Evolutionary conservation across 1,140 invertebrate species (phyloP).

Genomic region (Ruditapes philippinarum): DNA sequence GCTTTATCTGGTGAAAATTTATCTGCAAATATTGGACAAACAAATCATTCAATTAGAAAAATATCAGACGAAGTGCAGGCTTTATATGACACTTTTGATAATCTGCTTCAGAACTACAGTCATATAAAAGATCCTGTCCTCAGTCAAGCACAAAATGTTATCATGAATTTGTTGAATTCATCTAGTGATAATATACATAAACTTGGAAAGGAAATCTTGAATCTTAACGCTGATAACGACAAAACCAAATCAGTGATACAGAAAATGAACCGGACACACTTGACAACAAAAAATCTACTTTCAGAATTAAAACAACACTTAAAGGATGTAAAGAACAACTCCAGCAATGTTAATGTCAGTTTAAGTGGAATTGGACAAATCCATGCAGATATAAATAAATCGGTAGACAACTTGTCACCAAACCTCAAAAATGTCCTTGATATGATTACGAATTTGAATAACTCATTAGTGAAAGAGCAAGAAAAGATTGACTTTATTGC

Average conservation of each 20-base stretch:
- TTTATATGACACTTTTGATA: background rate
- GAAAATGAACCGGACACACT: slow-evolving; percentile 5
- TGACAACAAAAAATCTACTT: slow-evolving; percentile 20
- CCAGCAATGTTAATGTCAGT: background rate
- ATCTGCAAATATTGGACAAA: background rate
- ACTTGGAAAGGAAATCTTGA: background rate
- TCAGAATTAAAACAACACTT: slow-evolving; percentile 50
- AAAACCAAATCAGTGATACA: background rate
- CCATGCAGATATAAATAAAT: background rate
- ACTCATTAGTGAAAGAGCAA: slow-evolving; percentile 16
- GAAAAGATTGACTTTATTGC: slow-evolving; percentile 52
- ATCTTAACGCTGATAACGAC: background rate
- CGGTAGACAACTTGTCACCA: background rate
- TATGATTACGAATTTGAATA: background rate
- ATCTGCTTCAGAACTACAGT: slow-evolving; percentile 24
- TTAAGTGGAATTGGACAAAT: background rate
- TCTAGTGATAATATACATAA: background rate
- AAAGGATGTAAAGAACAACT: background rate
- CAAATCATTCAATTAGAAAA: slow-evolving; percentile 25
- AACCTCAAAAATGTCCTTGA: slow-evolving; percentile 9
- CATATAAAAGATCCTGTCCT: slow-evolving; percentile 53
- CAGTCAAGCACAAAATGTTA: background rate
- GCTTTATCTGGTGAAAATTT: background rate
- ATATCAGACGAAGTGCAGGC: background rate
- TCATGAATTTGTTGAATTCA: background rate